Evolutionary conservation across 2,888 invertebrate genomes (phyloP).

Genomic region (Epicampocera succincta): DNA sequence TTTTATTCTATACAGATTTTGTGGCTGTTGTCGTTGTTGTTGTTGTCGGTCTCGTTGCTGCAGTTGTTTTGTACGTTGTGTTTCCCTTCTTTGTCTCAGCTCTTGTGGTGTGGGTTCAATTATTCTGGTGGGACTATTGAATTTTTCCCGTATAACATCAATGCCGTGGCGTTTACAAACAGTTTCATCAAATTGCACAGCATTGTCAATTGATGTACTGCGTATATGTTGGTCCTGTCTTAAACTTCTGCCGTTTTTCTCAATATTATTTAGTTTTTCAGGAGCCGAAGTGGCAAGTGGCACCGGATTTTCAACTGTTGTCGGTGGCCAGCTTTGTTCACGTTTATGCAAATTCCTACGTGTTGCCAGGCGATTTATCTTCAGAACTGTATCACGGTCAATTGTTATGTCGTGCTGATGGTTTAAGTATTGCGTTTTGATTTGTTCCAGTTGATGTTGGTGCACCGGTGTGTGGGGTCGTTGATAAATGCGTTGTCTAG

Average conservation of each 20-base stretch:
- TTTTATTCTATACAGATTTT: constrained; percentile 11
- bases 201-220: constrained; percentile 73
- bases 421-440: constrained; percentile 76
- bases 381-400: constrained; percentile 80
- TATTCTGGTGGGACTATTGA: constrained; percentile 77
- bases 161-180: constrained; percentile 76
- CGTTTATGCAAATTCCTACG: constrained; percentile 77
- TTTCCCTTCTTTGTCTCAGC: constrained; percentile 68
- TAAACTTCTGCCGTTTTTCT: constrained; percentile 7
- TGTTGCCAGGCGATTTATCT: constrained; percentile 80
- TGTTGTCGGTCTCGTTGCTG: constrained; percentile 48
- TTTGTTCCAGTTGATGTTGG: constrained; percentile 77
- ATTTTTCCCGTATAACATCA: constrained; percentile 78
- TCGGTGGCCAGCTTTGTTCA: constrained; percentile 81
- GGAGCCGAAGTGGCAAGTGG: background rate
- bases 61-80: constrained; percentile 64
- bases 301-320: constrained; percentile 45
- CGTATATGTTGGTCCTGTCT: constrained; percentile 68
- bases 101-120: constrained; percentile 72
- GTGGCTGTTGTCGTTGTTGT: constrained; percentile 56
- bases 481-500: constrained; percentile 75
- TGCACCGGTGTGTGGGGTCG: constrained; percentile 74
- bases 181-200: constrained; percentile 74
- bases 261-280: constrained; percentile 29
- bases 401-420: constrained; percentile 78